phyloP scores from a whole-genome alignment of 2,888 invertebrate genomes.

The Tipula unca region DNA sequence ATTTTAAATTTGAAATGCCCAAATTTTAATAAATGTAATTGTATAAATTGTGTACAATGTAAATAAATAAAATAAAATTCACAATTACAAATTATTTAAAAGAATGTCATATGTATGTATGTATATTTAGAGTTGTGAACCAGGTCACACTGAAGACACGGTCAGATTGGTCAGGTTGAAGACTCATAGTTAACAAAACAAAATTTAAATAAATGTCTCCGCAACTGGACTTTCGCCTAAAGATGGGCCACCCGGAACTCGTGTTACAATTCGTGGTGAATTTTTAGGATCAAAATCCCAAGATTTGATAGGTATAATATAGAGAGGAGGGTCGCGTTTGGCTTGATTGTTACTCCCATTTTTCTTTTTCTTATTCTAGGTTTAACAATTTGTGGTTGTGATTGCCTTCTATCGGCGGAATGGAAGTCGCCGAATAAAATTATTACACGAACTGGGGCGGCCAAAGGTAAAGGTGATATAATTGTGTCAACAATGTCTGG shows the following conservation, averaged over 20 bases:
- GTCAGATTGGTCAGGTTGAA: too few relatives aligned
- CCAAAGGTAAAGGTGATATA: conserved; percentile 85
- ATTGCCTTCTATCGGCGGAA: conserved; percentile 90
- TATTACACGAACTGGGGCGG: conserved; percentile 87
- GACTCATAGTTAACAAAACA: too few relatives aligned
- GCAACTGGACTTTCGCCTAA: conserved; percentile 95
- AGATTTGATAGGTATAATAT: conserved; percentile 76
- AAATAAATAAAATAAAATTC: background rate
- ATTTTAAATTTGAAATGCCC: conserved; percentile 30
- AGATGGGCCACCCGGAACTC: conserved; percentile 95
- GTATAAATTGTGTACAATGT: background rate
- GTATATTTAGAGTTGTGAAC: too few relatives aligned
- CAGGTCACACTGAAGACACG: too few relatives aligned
- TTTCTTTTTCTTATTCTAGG: too few relatives aligned
- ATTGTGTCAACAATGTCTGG: conserved; percentile 76
- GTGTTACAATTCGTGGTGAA: conserved; percentile 91
- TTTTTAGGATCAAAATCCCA: conserved; percentile 77
- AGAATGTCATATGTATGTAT: too few relatives aligned
- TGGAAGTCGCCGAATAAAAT: conserved; percentile 98
- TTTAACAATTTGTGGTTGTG: conserved; percentile 89
- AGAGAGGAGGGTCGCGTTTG: too few relatives aligned
- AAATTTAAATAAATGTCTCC: conserved; percentile 49
- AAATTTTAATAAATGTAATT: background rate
- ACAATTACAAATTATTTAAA: too few relatives aligned
- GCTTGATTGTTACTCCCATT: too few relatives aligned